Conservation (phyloP, 30 jellyfish, hydroid and myxozoan genomes). For the Euphysa ruthae region DNA sequence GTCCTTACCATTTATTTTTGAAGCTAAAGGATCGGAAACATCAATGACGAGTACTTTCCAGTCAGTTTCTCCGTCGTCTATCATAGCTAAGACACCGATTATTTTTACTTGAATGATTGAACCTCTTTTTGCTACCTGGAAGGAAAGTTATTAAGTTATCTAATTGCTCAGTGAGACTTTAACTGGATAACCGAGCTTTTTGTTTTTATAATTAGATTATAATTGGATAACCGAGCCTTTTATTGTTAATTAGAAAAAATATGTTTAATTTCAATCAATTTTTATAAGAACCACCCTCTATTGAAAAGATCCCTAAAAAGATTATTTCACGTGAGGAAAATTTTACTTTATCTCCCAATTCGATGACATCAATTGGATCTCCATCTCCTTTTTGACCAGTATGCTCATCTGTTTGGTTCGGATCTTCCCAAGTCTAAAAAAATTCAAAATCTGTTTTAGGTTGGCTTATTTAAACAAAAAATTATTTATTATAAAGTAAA, state of each 20-base stretch:
- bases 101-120: constrained; percentile 72
- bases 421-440: constrained; percentile 94
- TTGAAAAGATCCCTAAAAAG: no score
- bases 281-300: no score
- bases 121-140: constrained; percentile 89
- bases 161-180: no score
- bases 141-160: no score
- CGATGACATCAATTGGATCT: constrained; percentile 92
- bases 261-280: no score
- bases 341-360: constrained; percentile 75
- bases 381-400: constrained; percentile 86
- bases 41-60: constrained; percentile 90
- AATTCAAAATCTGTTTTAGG: not conserved
- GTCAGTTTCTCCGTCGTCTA: constrained; percentile 97
- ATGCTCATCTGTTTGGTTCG: constrained; percentile 55
- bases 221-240: no score
- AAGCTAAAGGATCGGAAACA: constrained; percentile 80
- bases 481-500: no score
- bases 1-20: constrained; percentile 70
- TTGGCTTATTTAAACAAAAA: no score
- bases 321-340: no score
- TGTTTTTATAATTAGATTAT: no score
- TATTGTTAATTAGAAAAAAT: no score
- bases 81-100: constrained; percentile 77
- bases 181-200: no score